phyloP scores from a whole-genome alignment of 1,140 invertebrate species.

The Anastrepha ludens region DNA sequence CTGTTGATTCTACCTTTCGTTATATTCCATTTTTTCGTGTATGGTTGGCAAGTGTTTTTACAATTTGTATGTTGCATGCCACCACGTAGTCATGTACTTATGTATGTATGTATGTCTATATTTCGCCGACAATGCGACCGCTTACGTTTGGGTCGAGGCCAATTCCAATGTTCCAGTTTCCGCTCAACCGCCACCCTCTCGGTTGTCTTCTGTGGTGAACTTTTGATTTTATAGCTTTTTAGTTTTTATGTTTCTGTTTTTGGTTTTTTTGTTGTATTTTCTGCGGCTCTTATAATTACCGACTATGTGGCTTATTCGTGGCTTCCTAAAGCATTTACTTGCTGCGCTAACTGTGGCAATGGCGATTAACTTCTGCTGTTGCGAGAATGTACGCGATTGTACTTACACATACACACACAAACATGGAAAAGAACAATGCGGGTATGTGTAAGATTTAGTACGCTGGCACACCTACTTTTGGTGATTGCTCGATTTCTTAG shows the following conservation, averaged over 20 bases:
- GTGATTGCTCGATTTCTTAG: neutral
- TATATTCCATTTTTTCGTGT: neutral
- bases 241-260: neutral
- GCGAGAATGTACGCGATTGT: neutral
- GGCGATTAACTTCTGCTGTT: neutral
- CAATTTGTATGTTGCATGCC: neutral
- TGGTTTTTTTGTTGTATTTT: neutral
- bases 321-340: conserved; percentile 8
- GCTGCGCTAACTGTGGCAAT: neutral
- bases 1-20: neutral
- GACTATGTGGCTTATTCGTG: neutral
- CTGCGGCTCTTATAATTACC: conserved; percentile 7
- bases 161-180: conserved; percentile 10
- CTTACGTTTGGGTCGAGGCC: conserved; percentile 45
- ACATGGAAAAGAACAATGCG: neutral
- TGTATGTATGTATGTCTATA: neutral
- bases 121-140: neutral
- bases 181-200: neutral
- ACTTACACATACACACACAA: neutral
- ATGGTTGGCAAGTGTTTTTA: conserved; percentile 4
- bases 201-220: neutral
- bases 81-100: neutral
- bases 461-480: neutral
- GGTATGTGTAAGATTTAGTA: neutral
- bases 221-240: conserved; percentile 29